These are phyloP conservation scores for Sericinus montela DNA, from an alignment of 2,888 invertebrate species.

Conservation along the genomic window DNA sequence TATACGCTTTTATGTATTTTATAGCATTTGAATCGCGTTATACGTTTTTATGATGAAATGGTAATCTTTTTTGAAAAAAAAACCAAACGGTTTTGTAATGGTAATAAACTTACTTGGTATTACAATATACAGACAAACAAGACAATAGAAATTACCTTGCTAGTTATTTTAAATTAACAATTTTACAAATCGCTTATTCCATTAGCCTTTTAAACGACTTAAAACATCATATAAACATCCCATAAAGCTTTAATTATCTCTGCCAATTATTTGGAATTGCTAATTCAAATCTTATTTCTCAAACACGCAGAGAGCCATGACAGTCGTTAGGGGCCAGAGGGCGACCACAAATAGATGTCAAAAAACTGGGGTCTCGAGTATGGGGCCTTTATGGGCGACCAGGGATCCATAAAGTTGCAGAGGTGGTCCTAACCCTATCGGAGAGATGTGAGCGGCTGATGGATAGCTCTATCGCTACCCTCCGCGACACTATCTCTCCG, in stretches of 20 bases:
- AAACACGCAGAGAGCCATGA: conserved; percentile 35
- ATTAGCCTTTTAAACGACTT: conserved; percentile 4
- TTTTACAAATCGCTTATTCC: background rate
- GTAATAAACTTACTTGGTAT: too few relatives aligned
- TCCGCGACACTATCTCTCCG: conserved; percentile 54
- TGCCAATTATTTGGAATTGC: conserved; percentile 27
- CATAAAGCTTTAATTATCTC: conserved; percentile 12
- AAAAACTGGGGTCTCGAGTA: conserved; percentile 69
- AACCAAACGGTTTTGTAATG: too few relatives aligned
- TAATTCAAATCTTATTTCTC: conserved; percentile 34
- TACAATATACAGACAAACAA: too few relatives aligned
- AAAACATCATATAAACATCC: conserved; percentile 2
- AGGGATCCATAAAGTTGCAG: conserved; percentile 77
- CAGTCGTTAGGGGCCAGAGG: conserved; percentile 64
- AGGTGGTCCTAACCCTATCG: conserved; percentile 77
- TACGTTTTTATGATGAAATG: too few relatives aligned
- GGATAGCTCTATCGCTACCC: conserved; percentile 72
- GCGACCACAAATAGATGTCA: conserved; percentile 78
- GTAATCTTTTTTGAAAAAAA: too few relatives aligned
- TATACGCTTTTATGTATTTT: too few relatives aligned
- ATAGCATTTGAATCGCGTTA: too few relatives aligned
- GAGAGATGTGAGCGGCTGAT: conserved; percentile 71
- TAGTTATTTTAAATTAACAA: background rate
- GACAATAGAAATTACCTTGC: too few relatives aligned
- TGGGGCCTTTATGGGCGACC: conserved; percentile 69